Evolutionary conservation across 2,113 vertebrate species (phyloP), one percentile per base, ranked within the genome.

Genomic region (Halichoerus grypus): DNA sequence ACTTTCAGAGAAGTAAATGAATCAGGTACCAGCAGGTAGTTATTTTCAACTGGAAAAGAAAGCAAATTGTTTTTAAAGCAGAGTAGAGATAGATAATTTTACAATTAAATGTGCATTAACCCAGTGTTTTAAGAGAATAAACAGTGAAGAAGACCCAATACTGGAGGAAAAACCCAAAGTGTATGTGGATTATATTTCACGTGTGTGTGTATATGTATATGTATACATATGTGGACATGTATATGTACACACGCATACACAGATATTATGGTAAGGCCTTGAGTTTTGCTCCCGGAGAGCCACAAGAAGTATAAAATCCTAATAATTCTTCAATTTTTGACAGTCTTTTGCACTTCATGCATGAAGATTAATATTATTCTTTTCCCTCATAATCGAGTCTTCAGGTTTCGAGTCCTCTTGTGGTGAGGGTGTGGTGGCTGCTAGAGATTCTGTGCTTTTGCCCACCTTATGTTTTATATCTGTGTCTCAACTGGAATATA

Each of bases 111-210:
- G 16, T 76, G 57, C 24, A 36, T 67, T 36, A 18, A 72, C 19
- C 26, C 88, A 67, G 24, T 97, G 61, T 89, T 91, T 76, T 87
- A 98, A 97, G 55, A 87, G 57, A 88, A 81, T 94, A 33, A 39
- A 88, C 85, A 82, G 74, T 71, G 19, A 24, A 18, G 10, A 94
- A 84, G 28, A 88, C 31, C 3, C 24, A 85, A 8, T 22, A 36
- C 33, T 88, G 14, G 24, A 24, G 14, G 16, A 28, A 63, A 80
- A 24, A 0, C 3, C 33, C 22, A 21, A 13, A 94, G 18, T 81
- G 7, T 81, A 15, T 53, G 10, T 85, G 39, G 22, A 53, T 88
- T 89, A 4, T 92, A 55, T 90, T 92, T 95, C 42, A 53, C 46
- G 11, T n/a, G 11, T 12, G n/a, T 49, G 8, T 16, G 10, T 83